phyloP scores from a whole-genome alignment of 2,888 invertebrate species.

The Hypselothyrea guttata region DNA sequence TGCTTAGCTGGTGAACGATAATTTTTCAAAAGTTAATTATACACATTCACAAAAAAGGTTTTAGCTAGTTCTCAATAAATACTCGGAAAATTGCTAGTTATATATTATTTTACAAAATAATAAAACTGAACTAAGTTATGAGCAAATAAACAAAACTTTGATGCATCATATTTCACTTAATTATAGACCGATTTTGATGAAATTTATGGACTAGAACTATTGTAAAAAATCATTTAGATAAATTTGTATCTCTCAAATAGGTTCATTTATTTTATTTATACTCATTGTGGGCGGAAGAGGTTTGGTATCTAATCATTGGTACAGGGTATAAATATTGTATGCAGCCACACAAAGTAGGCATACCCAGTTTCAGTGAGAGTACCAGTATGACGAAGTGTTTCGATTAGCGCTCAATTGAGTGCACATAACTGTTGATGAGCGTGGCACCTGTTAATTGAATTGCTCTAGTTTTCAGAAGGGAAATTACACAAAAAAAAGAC shows the following conservation, averaged over 20 bases:
- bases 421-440: conserved; percentile 61
- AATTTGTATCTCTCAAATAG: too few relatives aligned
- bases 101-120: neutral
- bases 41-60: conserved; percentile 1
- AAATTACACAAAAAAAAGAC: conserved; percentile 5
- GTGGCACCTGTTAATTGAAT: conserved; percentile 65
- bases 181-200: too few relatives aligned
- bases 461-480: conserved; percentile 42
- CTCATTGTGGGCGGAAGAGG: too few relatives aligned
- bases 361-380: neutral
- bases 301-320: too few relatives aligned
- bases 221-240: neutral
- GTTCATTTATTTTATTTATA: too few relatives aligned
- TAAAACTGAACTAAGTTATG: too few relatives aligned
- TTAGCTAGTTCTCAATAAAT: too few relatives aligned
- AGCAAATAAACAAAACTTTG: too few relatives aligned
- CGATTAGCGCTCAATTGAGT: conserved; percentile 67
- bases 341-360: too few relatives aligned
- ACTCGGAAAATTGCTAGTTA: too few relatives aligned
- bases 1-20: conserved; percentile 39
- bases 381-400: conserved; percentile 28
- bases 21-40: conserved; percentile 35
- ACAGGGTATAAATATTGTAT: too few relatives aligned
- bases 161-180: too few relatives aligned
- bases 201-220: neutral